Percentiles rank a stretch among this genome's conserved stretches.
Evolutionary conservation across 2,113 vertebrate species (phyloP).

Genomic region (Jacana jacana): DNA sequence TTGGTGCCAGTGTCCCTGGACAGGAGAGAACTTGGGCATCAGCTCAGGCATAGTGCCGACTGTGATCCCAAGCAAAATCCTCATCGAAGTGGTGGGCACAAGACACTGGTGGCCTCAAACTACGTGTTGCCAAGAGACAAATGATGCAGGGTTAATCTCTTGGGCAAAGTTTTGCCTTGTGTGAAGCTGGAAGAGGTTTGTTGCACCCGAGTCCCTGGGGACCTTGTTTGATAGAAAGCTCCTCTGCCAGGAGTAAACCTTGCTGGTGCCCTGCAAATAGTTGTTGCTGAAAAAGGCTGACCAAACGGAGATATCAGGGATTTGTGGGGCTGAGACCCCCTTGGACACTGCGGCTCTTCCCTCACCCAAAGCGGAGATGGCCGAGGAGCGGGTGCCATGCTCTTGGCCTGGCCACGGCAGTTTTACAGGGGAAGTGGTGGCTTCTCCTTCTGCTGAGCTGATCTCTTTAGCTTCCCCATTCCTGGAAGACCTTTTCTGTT

Average conservation of each 20-base stretch:
- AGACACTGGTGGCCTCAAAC: not conserved
- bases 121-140: not conserved
- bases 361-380: not conserved
- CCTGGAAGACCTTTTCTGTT: not conserved
- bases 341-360: not conserved
- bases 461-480: not conserved
- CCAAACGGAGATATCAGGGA: not conserved
- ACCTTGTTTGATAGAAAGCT: not conserved
- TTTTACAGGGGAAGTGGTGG: not conserved
- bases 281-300: not conserved
- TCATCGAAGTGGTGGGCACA: fast-evolving
- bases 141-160: not conserved
- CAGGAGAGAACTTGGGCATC: not conserved
- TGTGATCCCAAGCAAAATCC: not conserved
- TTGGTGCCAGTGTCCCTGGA: not conserved
- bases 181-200: not conserved
- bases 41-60: not conserved
- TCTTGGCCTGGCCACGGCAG: fast-evolving
- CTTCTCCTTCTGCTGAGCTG: not conserved
- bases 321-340: not conserved
- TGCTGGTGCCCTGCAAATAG: not conserved
- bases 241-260: not conserved
- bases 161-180: not conserved
- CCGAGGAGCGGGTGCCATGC: not conserved
- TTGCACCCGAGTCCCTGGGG: fast-evolving